Percentiles rank a stretch among this genome's conserved stretches.
Evolutionary conservation across 1,140 invertebrate species (phyloP).

Genomic region (Drosophila biarmipes): DNA sequence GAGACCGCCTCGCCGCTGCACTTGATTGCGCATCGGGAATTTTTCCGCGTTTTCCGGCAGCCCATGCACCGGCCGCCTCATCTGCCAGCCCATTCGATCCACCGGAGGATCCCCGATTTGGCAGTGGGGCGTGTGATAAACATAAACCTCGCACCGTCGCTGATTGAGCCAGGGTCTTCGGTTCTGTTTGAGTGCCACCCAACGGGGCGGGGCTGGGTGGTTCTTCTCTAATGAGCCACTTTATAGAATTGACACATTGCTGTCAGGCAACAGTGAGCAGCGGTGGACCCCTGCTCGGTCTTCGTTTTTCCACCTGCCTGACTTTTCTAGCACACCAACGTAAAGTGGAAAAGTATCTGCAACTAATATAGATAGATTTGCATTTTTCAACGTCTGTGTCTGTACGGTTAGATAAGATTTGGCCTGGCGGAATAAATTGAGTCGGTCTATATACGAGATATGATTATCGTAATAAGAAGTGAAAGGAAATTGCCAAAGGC

Average conservation of each 20-base stretch:
- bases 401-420: conserved; percentile 33
- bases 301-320: conserved; percentile 66
- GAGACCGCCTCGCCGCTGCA: conserved; percentile 36
- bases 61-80: conserved; percentile 34
- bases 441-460: conserved; percentile 32
- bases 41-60: conserved; percentile 29
- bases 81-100: conserved; percentile 18
- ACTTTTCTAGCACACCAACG: conserved; percentile 67
- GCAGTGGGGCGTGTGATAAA: conserved; percentile 83
- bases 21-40: conserved; percentile 73
- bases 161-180: conserved; percentile 37
- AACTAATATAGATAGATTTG: conserved; percentile 38
- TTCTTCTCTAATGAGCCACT: conserved; percentile 73
- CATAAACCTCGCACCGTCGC: conserved; percentile 70
- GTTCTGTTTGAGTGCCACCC: conserved; percentile 9
- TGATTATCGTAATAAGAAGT: conserved; percentile 38
- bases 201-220: conserved; percentile 13
- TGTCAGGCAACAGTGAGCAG: conserved; percentile 74
- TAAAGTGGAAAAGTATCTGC: conserved; percentile 58
- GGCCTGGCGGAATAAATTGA: conserved; percentile 32
- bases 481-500: conserved; percentile 39
- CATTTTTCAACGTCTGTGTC: conserved; percentile 16
- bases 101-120: conserved; percentile 40
- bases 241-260: conserved; percentile 81
- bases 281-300: conserved; percentile 8